phyloP scores from a whole-genome alignment of 2,797 vertebrate species.

The Lithobates sylvaticus region DNA sequence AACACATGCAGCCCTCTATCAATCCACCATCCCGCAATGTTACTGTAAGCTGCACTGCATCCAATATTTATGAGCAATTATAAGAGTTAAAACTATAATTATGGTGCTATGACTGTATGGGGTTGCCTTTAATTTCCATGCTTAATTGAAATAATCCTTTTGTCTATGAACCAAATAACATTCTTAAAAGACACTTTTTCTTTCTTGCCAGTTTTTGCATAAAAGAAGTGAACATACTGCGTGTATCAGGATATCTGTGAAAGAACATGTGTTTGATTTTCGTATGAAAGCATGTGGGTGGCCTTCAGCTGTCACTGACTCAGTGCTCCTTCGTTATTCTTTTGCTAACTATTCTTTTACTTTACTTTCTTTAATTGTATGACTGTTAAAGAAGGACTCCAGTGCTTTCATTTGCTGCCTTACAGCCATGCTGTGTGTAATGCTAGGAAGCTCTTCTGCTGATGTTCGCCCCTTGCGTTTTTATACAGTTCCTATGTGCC shows the following conservation, averaged over 20 bases:
- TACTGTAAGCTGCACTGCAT: too few species aligned
- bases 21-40: background rate
- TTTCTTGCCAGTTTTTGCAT: background rate
- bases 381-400: background rate
- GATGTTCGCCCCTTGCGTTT: too few species aligned
- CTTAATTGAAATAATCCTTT: background rate
- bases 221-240: slow-evolving; percentile 16
- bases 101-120: too few species aligned
- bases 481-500: too few species aligned
- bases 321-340: slow-evolving; percentile 24
- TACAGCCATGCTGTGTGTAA: too few species aligned
- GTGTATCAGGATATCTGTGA: slow-evolving; percentile 29
- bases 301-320: slow-evolving; percentile 54
- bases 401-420: background rate
- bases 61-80: background rate
- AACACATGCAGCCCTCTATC: background rate
- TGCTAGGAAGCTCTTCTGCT: too few species aligned
- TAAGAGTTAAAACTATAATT: too few species aligned
- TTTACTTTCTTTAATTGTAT: background rate
- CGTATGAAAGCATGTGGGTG: slow-evolving; percentile 52
- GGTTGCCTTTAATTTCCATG: background rate
- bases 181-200: background rate
- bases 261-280: slow-evolving; percentile 50
- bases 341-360: slow-evolving; percentile 9
- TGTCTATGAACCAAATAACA: background rate